A percentile compares a stretch with the other conserved stretches of the same genome.
phyloP scores from a whole-genome alignment of 1,140 invertebrate genomes.

The Octopus bimaculoides region DNA sequence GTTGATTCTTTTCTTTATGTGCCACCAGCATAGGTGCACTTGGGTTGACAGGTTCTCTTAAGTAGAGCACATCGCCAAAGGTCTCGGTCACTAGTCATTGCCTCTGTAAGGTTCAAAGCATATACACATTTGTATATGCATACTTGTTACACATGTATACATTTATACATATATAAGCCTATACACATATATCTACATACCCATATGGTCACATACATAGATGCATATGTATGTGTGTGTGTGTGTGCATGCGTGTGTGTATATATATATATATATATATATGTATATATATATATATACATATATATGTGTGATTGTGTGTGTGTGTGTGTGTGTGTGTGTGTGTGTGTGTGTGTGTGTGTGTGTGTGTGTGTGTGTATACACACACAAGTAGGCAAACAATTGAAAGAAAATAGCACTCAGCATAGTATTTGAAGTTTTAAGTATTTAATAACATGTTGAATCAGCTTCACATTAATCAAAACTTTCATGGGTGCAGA shows the following conservation, averaged over 20 bases:
- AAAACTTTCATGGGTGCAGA: no score
- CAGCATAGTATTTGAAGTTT: no score
- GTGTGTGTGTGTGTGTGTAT: constrained; percentile 14
- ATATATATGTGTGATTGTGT: background rate
- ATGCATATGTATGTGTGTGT: background rate
- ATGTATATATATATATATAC: constrained; percentile 1
- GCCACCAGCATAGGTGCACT: no score
- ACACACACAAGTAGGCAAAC: background rate
- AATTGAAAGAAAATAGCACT: background rate
- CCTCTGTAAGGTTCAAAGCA: no score
- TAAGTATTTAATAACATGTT: no score
- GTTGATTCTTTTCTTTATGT: no score
- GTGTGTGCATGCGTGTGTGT: background rate
- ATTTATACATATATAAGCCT: background rate
- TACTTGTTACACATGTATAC: background rate
- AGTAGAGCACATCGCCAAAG: no score
- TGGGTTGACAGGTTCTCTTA: no score
- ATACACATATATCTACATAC: background rate
- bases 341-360: constrained; percentile 13
- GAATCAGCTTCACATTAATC: no score
- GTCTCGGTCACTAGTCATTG: no score
- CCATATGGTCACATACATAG: background rate
- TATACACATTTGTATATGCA: background rate
- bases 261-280: background rate
- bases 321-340: constrained; percentile 11